Evolutionary conservation across 2,113 vertebrate species (phyloP).

Genomic region (Genyomyrus donnyi): DNA sequence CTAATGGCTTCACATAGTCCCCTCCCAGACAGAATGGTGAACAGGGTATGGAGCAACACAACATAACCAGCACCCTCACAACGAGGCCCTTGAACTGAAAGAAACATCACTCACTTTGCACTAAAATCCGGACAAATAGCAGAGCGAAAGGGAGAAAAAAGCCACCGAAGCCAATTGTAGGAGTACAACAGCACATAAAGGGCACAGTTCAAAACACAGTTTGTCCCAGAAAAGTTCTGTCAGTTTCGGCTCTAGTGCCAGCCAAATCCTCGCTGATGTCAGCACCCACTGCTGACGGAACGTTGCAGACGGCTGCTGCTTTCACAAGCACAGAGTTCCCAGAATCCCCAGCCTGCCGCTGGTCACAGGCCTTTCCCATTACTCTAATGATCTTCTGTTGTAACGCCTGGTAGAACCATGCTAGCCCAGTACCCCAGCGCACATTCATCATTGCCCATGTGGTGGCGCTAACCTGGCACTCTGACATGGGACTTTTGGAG

Average conservation of each 20-base stretch:
- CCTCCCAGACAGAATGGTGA: neutral
- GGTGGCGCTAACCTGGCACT: conserved; percentile 29
- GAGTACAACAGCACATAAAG: neutral
- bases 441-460: conserved; percentile 36
- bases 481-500: conserved; percentile 40
- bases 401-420: neutral
- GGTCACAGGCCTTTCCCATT: neutral
- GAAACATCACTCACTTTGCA: neutral
- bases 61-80: neutral
- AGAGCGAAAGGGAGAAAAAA: neutral
- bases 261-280: conserved; percentile 1
- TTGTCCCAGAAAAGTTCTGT: neutral
- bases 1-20: conserved; percentile 23
- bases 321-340: neutral
- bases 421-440: neutral
- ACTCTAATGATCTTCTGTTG: neutral
- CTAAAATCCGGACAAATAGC: neutral
- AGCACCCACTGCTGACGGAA: neutral
- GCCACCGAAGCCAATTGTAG: neutral
- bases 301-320: neutral
- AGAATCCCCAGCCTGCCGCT: neutral
- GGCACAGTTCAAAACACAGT: neutral
- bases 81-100: neutral
- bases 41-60: neutral
- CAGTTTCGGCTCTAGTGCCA: neutral